Percentiles rank a stretch among this genome's conserved stretches.
These are phyloP conservation scores for Eira barbara DNA, from an alignment of 2,113 vertebrate species.

Conservation along the genomic window DNA sequence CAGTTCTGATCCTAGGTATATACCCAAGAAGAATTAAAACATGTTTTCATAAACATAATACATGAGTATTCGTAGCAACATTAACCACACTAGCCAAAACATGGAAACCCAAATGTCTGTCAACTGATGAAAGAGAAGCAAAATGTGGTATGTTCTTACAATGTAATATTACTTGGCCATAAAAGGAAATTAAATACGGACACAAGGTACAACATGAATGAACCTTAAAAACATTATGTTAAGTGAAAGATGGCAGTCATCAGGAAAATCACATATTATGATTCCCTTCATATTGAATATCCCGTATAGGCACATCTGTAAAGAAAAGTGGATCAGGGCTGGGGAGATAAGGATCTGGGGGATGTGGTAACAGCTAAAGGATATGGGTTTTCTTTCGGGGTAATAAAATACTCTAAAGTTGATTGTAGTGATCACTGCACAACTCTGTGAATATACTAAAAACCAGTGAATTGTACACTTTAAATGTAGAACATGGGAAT, in stretches of 20 bases:
- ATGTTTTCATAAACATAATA: not conserved
- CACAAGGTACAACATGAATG: not conserved
- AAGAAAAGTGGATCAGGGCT: not conserved
- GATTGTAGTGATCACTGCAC: not conserved
- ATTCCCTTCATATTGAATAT: not conserved
- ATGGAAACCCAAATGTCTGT: not conserved
- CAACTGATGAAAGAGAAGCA: not conserved
- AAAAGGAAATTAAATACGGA: not conserved
- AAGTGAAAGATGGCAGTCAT: not conserved
- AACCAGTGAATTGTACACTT: not conserved
- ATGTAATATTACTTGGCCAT: not conserved
- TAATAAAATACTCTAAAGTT: not conserved
- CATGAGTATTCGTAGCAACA: not conserved
- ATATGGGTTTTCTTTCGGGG: not conserved
- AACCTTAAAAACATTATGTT: not conserved
- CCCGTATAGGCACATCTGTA: not conserved
- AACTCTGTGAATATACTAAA: not conserved
- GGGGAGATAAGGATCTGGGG: not conserved
- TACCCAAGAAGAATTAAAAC: not conserved
- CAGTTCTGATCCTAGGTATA: not conserved
- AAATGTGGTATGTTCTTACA: not conserved
- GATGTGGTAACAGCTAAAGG: not conserved
- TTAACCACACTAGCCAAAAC: not conserved
- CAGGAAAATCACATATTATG: not conserved
- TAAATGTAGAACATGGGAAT: not conserved